Conservation (phyloP, 2,113 vertebrate genomes). For the Chaetops frenatus region DNA sequence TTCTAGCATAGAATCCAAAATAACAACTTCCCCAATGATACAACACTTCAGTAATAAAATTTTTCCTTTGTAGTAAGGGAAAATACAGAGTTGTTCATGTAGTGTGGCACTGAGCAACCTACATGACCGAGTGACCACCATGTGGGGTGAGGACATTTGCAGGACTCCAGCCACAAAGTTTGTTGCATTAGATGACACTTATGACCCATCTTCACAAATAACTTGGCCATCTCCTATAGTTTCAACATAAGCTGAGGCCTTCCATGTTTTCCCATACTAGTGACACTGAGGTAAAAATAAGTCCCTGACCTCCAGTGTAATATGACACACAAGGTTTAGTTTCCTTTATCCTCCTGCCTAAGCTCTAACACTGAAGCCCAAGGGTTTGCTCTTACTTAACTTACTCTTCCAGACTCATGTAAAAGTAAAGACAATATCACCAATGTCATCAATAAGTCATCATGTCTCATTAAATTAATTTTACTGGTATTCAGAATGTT, state of each 20-base stretch:
- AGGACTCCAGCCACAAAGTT: neutral
- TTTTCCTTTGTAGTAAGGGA: neutral
- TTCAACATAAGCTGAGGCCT: neutral
- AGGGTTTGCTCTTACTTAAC: neutral
- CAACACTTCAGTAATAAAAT: neutral
- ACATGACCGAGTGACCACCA: fast-evolving
- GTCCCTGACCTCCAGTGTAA: neutral
- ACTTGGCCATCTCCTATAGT: neutral
- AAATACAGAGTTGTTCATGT: neutral
- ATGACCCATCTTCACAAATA: neutral
- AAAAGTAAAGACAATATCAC: neutral
- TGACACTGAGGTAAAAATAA: slow-evolving; percentile 10
- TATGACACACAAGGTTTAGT: neutral
- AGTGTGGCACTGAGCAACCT: neutral
- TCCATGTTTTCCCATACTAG: neutral
- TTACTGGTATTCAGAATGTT: neutral
- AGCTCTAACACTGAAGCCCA: neutral
- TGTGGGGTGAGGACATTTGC: neutral
- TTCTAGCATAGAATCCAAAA: neutral
- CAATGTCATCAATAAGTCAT: neutral
- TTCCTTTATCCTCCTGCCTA: neutral
- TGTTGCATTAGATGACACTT: neutral
- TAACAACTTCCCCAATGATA: neutral
- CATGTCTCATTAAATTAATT: neutral
- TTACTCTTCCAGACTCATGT: neutral